Evolutionary conservation across 2,113 vertebrate genomes (phyloP).

Genomic region (Coreoperca whiteheadi): DNA sequence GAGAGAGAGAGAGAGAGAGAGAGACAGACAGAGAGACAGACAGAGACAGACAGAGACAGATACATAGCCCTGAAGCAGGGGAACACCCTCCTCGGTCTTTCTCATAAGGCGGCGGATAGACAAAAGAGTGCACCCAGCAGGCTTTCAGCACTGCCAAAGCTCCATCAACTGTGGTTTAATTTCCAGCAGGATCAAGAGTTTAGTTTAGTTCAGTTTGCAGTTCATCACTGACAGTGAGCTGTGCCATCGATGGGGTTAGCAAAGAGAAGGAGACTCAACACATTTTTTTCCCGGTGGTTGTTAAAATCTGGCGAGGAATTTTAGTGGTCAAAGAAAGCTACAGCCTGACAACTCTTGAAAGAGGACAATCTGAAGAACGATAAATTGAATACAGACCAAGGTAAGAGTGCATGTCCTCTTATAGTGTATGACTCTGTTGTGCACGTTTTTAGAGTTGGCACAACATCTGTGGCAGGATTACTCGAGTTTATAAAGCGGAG

Average conservation of each 20-base stretch:
- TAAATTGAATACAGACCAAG: conserved; percentile 32
- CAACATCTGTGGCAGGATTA: conserved; percentile 60
- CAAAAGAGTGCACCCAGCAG: conserved; percentile 53
- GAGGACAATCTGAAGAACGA: background rate
- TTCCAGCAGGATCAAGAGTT: conserved; percentile 32
- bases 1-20: conserved; percentile 32
- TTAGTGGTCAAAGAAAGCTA: background rate
- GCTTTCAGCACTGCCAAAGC: conserved; percentile 49
- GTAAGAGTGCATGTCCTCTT: conserved; percentile 46
- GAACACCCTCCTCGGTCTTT: conserved; percentile 65
- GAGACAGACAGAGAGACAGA: background rate
- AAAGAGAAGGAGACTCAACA: conserved; percentile 11
- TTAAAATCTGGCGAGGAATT: conserved; percentile 13
- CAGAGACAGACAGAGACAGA: conserved; percentile 38
- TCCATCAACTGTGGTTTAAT: conserved; percentile 25
- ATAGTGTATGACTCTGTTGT: background rate
- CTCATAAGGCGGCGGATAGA: conserved; percentile 48
- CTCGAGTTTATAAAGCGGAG: conserved; percentile 33
- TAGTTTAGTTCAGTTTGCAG: background rate
- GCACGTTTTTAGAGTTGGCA: conserved; percentile 39
- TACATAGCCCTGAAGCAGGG: conserved; percentile 40
- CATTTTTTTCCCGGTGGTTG: background rate
- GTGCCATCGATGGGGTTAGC: background rate
- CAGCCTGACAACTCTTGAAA: background rate
- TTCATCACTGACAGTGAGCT: background rate